Evolutionary conservation across 35 echinoderm and acorn worm species (phyloP).

Genomic region (Anneissia japonica): DNA sequence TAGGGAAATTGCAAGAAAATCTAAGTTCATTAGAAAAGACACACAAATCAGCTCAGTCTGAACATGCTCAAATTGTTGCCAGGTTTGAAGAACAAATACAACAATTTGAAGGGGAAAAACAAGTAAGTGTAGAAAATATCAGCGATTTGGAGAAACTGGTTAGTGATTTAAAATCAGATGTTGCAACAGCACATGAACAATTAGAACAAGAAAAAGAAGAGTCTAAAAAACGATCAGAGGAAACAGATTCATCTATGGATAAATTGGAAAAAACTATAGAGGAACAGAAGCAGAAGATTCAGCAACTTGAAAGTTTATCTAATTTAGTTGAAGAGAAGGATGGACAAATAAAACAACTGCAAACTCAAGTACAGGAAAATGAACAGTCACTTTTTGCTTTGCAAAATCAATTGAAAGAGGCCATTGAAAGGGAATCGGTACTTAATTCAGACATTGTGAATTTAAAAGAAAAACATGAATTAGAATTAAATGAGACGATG

Average conservation of each 20-base stretch:
- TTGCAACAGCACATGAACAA: background rate
- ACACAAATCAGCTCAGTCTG: background rate
- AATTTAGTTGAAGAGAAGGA: slow-evolving; percentile 28
- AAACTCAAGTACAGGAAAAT: slow-evolving; percentile 11
- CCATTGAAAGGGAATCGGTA: background rate
- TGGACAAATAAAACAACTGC: background rate
- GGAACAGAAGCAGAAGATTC: background rate
- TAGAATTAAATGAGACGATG: slow-evolving; percentile 7
- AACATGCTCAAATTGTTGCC: slow-evolving; percentile 27
- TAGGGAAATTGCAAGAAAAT: background rate
- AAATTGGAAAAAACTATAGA: slow-evolving; percentile 36
- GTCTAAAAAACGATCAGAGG: slow-evolving; percentile 15
- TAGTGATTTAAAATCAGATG: background rate
- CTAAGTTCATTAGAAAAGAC: background rate
- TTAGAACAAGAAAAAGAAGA: background rate
- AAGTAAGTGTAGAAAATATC: slow-evolving; percentile 1
- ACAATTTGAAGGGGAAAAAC: slow-evolving; percentile 27
- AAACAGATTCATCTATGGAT: slow-evolving; percentile 1
- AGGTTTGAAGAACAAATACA: slow-evolving; percentile 26
- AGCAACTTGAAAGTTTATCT: slow-evolving; percentile 16
- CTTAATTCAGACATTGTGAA: slow-evolving; percentile 23
- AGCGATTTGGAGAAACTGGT: slow-evolving; percentile 2
- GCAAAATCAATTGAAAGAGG: slow-evolving; percentile 6
- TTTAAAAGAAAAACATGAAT: slow-evolving; percentile 2
- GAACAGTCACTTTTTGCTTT: background rate